phyloP scores from a whole-genome alignment of 2,888 invertebrate genomes.

The Iphiclides podalirius region DNA sequence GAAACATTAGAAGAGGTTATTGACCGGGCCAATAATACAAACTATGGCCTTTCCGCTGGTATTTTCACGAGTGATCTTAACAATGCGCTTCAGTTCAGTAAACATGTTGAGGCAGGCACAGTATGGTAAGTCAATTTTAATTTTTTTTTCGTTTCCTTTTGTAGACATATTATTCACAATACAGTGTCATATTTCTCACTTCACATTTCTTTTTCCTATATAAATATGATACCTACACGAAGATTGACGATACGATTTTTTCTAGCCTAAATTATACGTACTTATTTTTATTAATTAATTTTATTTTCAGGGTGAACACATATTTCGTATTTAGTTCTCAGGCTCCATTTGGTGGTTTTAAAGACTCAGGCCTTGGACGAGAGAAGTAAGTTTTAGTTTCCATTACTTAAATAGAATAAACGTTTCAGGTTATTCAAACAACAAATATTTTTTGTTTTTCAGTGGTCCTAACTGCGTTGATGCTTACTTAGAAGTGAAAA shows the following conservation, averaged over 20 bases:
- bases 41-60: slow-evolving; percentile 91
- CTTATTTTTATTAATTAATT: too few species aligned
- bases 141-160: neutral
- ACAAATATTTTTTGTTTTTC: too few species aligned
- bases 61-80: slow-evolving; percentile 90
- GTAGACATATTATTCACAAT: too few species aligned
- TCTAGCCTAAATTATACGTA: neutral
- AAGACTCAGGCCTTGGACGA: slow-evolving; percentile 90
- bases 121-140: slow-evolving; percentile 80
- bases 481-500: slow-evolving; percentile 87
- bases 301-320: slow-evolving; percentile 81
- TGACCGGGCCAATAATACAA: slow-evolving; percentile 88
- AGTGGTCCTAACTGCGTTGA: slow-evolving; percentile 85
- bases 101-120: slow-evolving; percentile 87
- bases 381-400: slow-evolving; percentile 84
- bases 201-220: too few species aligned
- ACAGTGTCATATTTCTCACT: too few species aligned
- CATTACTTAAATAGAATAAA: too few species aligned
- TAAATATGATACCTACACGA: neutral
- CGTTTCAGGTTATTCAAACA: too few species aligned
- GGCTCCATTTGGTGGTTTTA: slow-evolving; percentile 92
- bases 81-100: slow-evolving; percentile 86
- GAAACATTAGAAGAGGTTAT: slow-evolving; percentile 89
- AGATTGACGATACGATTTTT: neutral
- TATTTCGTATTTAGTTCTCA: slow-evolving; percentile 79